phyloP scores from a whole-genome alignment of 1,140 invertebrate species.

The Pygmarrhopalites habei region DNA sequence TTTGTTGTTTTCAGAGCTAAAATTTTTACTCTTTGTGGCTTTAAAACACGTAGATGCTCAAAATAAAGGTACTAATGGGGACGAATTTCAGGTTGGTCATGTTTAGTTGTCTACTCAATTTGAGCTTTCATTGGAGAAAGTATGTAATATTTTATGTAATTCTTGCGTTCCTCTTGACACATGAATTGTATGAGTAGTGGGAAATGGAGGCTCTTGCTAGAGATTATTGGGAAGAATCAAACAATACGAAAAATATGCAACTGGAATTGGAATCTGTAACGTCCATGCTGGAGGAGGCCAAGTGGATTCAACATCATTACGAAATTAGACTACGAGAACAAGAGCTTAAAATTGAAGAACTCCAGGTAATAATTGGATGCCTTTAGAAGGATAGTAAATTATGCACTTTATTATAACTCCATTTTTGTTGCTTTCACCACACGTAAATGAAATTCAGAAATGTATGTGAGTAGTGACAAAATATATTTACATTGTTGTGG shows the following conservation, averaged over 20 bases:
- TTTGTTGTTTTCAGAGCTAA: conserved; percentile 13
- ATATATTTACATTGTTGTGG: too few species aligned
- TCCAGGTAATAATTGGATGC: too few species aligned
- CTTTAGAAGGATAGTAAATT: too few species aligned
- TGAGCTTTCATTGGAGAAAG: background rate
- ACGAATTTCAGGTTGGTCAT: background rate
- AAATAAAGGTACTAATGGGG: background rate
- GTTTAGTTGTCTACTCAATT: background rate
- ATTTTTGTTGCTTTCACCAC: too few species aligned
- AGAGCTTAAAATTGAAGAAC: conserved; percentile 24
- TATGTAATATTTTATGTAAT: background rate
- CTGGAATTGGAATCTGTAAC: conserved; percentile 12
- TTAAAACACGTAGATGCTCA: conserved; percentile 12
- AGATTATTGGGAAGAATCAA: conserved; percentile 7
- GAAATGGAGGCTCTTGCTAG: background rate
- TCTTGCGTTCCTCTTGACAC: too few species aligned
- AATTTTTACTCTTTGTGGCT: conserved; percentile 16
- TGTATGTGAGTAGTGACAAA: too few species aligned
- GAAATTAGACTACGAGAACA: conserved; percentile 13
- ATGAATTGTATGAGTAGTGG: too few species aligned
- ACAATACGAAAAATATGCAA: conserved; percentile 1
- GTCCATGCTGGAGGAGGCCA: conserved; percentile 14
- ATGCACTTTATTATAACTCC: too few species aligned
- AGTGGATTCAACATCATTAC: conserved; percentile 24
- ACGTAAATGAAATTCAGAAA: too few species aligned